Conservation (phyloP, 2,888 invertebrate genomes). For the Stenoptilia bipunctidactyla region DNA sequence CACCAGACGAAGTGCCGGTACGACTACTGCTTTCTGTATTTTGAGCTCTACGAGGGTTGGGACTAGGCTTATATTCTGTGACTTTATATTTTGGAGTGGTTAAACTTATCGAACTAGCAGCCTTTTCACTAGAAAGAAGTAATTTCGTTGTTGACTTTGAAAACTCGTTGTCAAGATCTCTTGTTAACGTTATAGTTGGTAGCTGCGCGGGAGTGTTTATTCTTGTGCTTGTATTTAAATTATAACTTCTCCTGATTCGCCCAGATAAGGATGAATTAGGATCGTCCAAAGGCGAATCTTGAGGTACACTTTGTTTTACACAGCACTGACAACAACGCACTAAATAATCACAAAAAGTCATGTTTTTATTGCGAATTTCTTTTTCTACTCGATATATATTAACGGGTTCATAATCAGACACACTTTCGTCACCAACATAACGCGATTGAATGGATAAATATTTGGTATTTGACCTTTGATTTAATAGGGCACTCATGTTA, state of each 20-base stretch:
- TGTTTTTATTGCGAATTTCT: slow-evolving; percentile 22
- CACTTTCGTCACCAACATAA: slow-evolving; percentile 19
- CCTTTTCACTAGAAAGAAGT: background rate
- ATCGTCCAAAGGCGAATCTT: slow-evolving; percentile 28
- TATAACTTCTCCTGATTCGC: slow-evolving; percentile 40
- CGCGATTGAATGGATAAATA: slow-evolving; percentile 38
- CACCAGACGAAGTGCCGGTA: slow-evolving; percentile 42
- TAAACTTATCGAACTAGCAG: background rate
- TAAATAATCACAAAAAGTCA: slow-evolving; percentile 27
- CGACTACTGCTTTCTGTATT: slow-evolving; percentile 22
- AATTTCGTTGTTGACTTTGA: background rate
- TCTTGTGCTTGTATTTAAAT: slow-evolving; percentile 26
- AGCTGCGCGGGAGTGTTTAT: slow-evolving; percentile 8
- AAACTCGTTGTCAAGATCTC: slow-evolving; percentile 18
- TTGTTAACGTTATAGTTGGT: slow-evolving; percentile 24
- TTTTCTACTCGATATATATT: slow-evolving; percentile 35
- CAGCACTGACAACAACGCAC: slow-evolving; percentile 36
- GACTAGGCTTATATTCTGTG: background rate
- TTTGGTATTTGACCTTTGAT: slow-evolving; percentile 27
- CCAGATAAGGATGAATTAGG: slow-evolving; percentile 39
- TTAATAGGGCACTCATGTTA: slow-evolving; percentile 5
- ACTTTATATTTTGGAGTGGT: slow-evolving; percentile 22
- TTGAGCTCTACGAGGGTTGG: slow-evolving; percentile 17
- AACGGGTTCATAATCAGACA: slow-evolving; percentile 31
- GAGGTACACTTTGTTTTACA: slow-evolving; percentile 22